A percentile compares a stretch with the other conserved stretches of the same genome.
These are phyloP conservation scores for Drymodes brunneopygia DNA, from an alignment of 2,113 vertebrate species.

Conservation along the genomic window DNA sequence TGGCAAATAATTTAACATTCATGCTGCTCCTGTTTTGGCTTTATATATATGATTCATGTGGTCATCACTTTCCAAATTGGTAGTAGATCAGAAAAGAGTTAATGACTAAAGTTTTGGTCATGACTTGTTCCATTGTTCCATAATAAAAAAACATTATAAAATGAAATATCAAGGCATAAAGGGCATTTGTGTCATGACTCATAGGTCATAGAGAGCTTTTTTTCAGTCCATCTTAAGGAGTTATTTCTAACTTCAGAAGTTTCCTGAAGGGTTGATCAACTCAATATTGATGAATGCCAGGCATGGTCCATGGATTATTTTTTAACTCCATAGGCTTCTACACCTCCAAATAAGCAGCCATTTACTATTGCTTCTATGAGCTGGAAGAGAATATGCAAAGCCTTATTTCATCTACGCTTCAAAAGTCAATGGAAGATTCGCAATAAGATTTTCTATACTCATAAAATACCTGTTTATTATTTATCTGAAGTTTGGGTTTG, in stretches of 20 bases:
- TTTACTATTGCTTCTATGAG: not conserved
- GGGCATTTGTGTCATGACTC: not conserved
- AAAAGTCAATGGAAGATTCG: not conserved
- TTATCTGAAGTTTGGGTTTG: not conserved
- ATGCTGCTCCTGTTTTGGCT: constrained; percentile 68
- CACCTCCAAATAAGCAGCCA: not conserved
- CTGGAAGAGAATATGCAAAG: not conserved
- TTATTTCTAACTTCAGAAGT: constrained; percentile 54
- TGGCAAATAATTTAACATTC: constrained; percentile 68
- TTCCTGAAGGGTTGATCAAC: constrained; percentile 42
- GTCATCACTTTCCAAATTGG: constrained; percentile 45
- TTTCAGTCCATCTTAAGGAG: constrained; percentile 27
- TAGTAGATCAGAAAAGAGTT: constrained; percentile 37
- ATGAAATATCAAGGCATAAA: constrained; percentile 37
- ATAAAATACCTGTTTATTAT: not conserved
- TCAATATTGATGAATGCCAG: constrained; percentile 3
- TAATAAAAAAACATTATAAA: not conserved
- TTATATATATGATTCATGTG: constrained; percentile 50
- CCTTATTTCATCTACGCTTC: not conserved
- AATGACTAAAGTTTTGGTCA: constrained; percentile 43
- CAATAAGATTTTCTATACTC: not conserved
- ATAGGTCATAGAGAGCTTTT: not conserved
- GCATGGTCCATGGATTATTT: not conserved
- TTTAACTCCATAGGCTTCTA: not conserved
- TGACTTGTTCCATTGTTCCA: constrained; percentile 9